A percentile compares a stretch with the other conserved stretches of the same genome.
phyloP scores from a whole-genome alignment of 2,888 invertebrate species.

The Watsonalla cultraria region DNA sequence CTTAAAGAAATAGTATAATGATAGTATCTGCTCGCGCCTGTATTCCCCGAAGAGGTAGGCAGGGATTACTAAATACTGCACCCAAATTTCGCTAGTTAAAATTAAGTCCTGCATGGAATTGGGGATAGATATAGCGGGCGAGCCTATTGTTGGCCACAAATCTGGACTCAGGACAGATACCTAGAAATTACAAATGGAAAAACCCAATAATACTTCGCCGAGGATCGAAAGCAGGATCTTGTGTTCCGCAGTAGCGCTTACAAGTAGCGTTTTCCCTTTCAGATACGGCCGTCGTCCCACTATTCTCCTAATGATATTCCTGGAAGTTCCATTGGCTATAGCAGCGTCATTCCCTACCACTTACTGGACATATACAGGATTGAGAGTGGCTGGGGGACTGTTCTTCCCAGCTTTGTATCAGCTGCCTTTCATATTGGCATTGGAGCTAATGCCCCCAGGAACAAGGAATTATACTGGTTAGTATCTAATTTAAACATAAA shows the following conservation, averaged over 20 bases:
- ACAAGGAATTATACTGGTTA: constrained; percentile 80
- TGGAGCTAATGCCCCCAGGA: constrained; percentile 82
- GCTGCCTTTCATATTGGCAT: constrained; percentile 81
- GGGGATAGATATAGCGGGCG: no score
- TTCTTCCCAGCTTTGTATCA: constrained; percentile 84
- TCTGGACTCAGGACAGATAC: no score
- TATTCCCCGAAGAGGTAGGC: no score
- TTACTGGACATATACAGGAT: constrained; percentile 78
- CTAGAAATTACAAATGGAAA: no score
- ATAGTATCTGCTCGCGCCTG: not conserved
- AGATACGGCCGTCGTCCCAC: constrained; percentile 82
- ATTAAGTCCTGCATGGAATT: no score
- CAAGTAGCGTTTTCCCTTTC: constrained; percentile 19
- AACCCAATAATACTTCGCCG: no score
- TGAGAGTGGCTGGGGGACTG: constrained; percentile 80
- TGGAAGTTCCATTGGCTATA: constrained; percentile 80
- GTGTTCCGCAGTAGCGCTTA: not conserved
- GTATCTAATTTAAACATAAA: no score
- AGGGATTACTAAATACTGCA: no score
- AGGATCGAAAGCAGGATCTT: no score
- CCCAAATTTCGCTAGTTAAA: no score
- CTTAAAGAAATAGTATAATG: no score
- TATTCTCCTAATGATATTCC: constrained; percentile 79
- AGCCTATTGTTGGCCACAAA: no score
- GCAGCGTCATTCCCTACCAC: constrained; percentile 79